Conservation (phyloP, 2,888 invertebrate species). For the Heliconius charithonia region DNA sequence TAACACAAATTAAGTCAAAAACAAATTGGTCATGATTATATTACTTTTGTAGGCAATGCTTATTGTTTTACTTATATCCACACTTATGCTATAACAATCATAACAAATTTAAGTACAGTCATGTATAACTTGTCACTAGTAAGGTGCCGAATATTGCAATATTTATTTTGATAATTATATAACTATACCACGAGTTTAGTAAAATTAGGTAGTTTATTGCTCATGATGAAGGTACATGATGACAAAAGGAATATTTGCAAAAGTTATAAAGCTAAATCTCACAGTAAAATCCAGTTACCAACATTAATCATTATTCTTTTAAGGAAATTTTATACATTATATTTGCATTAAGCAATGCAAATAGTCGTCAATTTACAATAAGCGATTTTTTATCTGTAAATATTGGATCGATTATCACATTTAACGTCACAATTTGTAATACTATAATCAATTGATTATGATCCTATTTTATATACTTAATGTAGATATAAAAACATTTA, state of each 20-base stretch:
- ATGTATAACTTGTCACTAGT: neutral
- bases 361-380: slow-evolving; percentile 2
- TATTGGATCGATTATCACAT: slow-evolving; percentile 10
- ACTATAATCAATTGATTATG: neutral
- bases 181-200: neutral
- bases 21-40: neutral
- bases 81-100: neutral
- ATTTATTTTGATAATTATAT: slow-evolving; percentile 11
- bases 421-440: neutral
- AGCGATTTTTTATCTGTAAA: slow-evolving; percentile 13
- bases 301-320: neutral
- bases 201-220: neutral
- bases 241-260: neutral
- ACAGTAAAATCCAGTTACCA: neutral
- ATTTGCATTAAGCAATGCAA: slow-evolving; percentile 6
- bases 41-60: neutral
- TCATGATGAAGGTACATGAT: neutral
- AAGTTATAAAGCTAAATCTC: neutral
- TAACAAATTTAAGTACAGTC: neutral
- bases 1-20: neutral
- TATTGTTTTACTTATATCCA: slow-evolving; percentile 4
- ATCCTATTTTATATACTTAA: neutral
- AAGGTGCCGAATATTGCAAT: neutral
- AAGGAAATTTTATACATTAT: neutral
- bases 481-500: neutral